Evolutionary conservation across 2,797 vertebrate genomes (phyloP).

Genomic region (Limosa lapponica): DNA sequence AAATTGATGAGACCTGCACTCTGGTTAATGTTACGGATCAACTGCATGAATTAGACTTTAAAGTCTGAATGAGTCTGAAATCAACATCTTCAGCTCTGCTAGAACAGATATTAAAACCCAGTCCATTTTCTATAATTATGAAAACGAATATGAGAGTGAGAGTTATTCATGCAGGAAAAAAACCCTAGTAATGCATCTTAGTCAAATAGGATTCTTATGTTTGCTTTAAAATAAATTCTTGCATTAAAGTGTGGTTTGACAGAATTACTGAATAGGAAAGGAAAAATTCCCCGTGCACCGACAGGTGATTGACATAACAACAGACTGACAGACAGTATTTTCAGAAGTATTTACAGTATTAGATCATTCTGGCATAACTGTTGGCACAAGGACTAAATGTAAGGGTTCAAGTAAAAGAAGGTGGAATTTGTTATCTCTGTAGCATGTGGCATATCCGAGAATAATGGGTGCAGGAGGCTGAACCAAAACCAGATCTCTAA

Average conservation of each 20-base stretch:
- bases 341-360: neutral
- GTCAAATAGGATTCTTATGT: neutral
- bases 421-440: neutral
- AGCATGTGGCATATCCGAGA: neutral
- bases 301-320: neutral
- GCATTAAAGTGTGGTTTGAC: neutral
- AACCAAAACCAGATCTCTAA: neutral
- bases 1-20: conserved; percentile 56
- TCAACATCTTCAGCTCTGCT: conserved; percentile 32
- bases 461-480: neutral
- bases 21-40: conserved; percentile 34
- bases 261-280: neutral
- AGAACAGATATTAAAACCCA: conserved; percentile 9
- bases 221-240: conserved; percentile 4
- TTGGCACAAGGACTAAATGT: neutral
- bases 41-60: conserved; percentile 45
- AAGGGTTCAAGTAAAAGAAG: neutral
- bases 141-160: conserved; percentile 22
- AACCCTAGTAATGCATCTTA: neutral
- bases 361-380: neutral
- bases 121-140: conserved; percentile 19
- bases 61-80: conserved; percentile 57
- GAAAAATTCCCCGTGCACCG: neutral
- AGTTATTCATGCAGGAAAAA: neutral
- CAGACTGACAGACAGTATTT: neutral